These are phyloP conservation scores for Crax fasciolata DNA, from an alignment of 2,797 vertebrate species.

Conservation along the genomic window DNA sequence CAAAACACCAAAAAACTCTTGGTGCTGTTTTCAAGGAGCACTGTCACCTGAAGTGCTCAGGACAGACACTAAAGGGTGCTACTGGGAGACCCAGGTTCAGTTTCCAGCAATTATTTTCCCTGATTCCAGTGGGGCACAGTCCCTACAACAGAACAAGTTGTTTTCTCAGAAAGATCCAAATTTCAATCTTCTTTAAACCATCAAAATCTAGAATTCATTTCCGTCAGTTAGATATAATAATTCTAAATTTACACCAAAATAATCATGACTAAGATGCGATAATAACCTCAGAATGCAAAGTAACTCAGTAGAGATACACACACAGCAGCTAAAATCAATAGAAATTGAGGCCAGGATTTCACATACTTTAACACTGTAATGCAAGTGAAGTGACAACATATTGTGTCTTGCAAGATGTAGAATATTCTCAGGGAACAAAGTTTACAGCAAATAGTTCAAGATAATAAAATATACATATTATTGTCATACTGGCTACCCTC, in stretches of 20 bases:
- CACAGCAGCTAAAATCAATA: not conserved
- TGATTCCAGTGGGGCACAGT: not conserved
- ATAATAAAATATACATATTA: not conserved
- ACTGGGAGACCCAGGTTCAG: not conserved
- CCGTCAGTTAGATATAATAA: not conserved
- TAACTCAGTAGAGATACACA: not conserved
- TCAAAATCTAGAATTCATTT: not conserved
- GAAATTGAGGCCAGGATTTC: no score
- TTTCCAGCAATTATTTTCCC: not conserved
- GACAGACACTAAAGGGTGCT: not conserved
- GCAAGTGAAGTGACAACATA: not conserved
- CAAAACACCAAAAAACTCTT: not conserved
- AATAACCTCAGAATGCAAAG: not conserved
- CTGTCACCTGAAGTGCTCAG: not conserved
- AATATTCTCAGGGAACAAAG: not conserved
- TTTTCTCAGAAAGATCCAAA: not conserved
- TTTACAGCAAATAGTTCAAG: not conserved
- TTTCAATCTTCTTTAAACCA: not conserved
- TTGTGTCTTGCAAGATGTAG: not conserved
- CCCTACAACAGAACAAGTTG: not conserved
- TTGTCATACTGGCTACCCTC: not conserved
- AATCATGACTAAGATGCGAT: not conserved
- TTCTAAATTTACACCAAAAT: not conserved
- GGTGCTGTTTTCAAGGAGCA: not conserved
- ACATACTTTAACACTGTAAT: not conserved